Percentiles rank a stretch among this genome's conserved stretches.
Evolutionary conservation across 1,140 invertebrate genomes (phyloP).

Genomic region (Pachypeltis micranthus): DNA sequence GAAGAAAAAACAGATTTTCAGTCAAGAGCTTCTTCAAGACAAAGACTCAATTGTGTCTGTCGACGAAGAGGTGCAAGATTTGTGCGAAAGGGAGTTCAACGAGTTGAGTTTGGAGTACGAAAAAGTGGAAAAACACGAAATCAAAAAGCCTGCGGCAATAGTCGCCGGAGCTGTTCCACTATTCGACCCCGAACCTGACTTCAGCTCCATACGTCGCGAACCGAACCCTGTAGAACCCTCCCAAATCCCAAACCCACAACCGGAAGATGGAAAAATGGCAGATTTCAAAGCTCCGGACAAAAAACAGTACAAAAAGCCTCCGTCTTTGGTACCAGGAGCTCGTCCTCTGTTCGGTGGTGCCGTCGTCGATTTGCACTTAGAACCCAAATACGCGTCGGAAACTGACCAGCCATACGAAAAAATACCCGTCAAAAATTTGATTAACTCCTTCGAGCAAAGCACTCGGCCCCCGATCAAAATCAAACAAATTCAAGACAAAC

Average conservation of each 20-base stretch:
- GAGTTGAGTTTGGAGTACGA: conserved; percentile 19
- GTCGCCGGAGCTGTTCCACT: conserved; percentile 11
- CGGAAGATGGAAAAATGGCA: background rate
- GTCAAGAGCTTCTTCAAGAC: background rate
- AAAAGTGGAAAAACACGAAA: conserved; percentile 9
- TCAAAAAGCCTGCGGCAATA: conserved; percentile 14
- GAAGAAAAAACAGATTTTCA: background rate
- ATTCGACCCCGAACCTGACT: background rate
- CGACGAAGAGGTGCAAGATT: conserved; percentile 25
- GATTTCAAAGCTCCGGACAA: background rate
- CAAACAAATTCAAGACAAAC: conserved; percentile 39
- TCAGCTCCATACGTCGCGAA: background rate
- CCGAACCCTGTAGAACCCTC: background rate
- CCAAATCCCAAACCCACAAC: too few relatives aligned
- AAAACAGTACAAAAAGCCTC: conserved; percentile 31
- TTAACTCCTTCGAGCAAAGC: conserved; percentile 49
- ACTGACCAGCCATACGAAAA: conserved; percentile 39
- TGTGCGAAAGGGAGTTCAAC: conserved; percentile 22
- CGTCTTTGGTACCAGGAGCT: conserved; percentile 33
- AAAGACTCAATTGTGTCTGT: background rate
- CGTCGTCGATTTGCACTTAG: background rate
- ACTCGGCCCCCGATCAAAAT: conserved; percentile 42
- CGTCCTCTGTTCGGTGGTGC: conserved; percentile 28
- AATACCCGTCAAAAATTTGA: conserved; percentile 49
- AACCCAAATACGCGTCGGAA: conserved; percentile 22